Conservation (phyloP, 2,888 invertebrate genomes). For the Temnothorax rugatulus region DNA sequence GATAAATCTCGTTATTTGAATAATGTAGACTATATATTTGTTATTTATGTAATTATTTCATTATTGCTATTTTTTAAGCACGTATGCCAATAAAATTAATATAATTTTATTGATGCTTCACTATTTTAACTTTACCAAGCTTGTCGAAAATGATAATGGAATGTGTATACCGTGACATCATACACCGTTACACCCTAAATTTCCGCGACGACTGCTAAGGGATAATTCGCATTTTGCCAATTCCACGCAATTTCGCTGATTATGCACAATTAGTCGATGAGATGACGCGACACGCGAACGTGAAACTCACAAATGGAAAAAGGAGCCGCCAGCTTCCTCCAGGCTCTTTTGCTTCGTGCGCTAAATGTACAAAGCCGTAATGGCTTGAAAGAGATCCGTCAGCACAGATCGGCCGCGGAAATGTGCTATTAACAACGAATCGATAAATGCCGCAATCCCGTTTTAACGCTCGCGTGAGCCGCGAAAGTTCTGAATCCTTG, state of each 20-base stretch:
- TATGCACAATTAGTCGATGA: neutral
- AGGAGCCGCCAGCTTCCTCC: conserved; percentile 7
- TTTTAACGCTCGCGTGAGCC: conserved; percentile 52
- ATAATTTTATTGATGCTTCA: neutral
- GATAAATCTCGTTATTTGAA: conserved; percentile 1
- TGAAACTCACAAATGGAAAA: conserved; percentile 23
- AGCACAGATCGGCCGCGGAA: conserved; percentile 10
- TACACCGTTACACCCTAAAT: neutral
- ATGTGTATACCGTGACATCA: neutral
- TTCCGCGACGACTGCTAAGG: neutral
- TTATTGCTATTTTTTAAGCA: neutral
- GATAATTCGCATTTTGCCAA: neutral
- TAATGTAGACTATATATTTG: neutral
- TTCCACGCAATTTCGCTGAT: conserved; percentile 16
- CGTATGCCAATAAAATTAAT: neutral
- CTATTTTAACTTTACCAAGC: neutral
- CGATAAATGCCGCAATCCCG: conserved; percentile 56
- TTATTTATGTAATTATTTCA: neutral
- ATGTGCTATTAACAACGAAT: conserved; percentile 52
- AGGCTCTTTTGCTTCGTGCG: neutral
- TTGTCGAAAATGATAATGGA: neutral
- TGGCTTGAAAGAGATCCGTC: conserved; percentile 24
- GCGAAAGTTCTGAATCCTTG: conserved; percentile 62
- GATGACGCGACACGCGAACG: conserved; percentile 23
- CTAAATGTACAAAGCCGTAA: conserved; percentile 30